Base-by-base conservation (phyloP, 2,888 invertebrate genomes). In the Aphrophora alni region DNA sequence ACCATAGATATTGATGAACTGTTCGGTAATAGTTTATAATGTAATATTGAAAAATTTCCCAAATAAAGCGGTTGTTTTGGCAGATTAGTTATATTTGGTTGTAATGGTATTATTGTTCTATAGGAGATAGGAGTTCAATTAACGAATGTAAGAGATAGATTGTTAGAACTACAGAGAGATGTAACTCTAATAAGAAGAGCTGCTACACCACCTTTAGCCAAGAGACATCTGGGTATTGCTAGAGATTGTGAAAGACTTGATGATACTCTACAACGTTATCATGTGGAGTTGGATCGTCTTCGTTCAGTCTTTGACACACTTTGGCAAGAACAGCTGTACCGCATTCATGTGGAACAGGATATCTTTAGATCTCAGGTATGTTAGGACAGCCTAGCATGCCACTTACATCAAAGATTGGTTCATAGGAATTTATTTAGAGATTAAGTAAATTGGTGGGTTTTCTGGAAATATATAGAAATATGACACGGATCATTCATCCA, bases 261-360 rank as follows among this genome's bases (percentile, higher is more conserved):
- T 84, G 91, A 92, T 81, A 92, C 91, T 81, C 86, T 93, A 70
- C 92, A 83, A 77, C 88, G 91, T 82, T 92, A 92, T 85, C 91
- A 92, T 84, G 88, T 90, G 59, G 92, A 93, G 86, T 86, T 93
- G 82, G 92, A 92, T 81, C 88, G 91, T 73, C 89, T 92, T 86
- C 89, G 91, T 78, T 88, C 89, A 7, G 89, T 91, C 5, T 93
- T 93, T 84, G 92, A 92, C 83, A 88, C 92, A 73, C 90, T 93
- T 1, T 94, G 94, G 94, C 93, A 94, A 86, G 93, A 94, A 85
- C 93, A 93, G 85, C 87, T 94, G 28, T 93, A 93, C 87, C 89
- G 93, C 82, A 91, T 94, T 82, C 90, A 93, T 74, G 90, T 93
- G 8, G 94, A 95, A 87, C 94, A 94, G 87, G 93, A 93, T 85